Evolutionary conservation across 2,888 invertebrate genomes (phyloP).

Genomic region (Cyclophora punctaria): DNA sequence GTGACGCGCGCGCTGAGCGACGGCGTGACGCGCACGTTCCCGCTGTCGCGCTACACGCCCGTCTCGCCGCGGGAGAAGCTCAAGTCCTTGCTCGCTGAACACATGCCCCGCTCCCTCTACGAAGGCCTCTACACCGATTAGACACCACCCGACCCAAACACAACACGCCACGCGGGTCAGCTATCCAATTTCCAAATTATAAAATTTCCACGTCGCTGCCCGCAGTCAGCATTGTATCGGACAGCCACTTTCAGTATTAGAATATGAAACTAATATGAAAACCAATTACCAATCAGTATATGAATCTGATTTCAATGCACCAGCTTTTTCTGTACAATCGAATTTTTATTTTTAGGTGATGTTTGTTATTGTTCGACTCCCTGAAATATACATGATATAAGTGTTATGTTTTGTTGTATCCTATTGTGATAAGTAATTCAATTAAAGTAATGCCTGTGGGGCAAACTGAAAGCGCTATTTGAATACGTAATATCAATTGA

Average conservation of each 20-base stretch:
- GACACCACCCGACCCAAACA: slow-evolving; percentile 20
- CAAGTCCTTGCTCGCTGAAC: slow-evolving; percentile 86
- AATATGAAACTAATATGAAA: too few species aligned
- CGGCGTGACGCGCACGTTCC: slow-evolving; percentile 87
- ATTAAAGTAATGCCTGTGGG: background rate
- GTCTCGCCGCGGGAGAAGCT: slow-evolving; percentile 86
- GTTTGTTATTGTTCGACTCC: too few species aligned
- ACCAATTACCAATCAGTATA: too few species aligned
- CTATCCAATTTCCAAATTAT: too few species aligned
- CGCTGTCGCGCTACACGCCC: slow-evolving; percentile 87
- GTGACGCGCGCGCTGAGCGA: slow-evolving; percentile 85
- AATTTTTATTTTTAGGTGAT: too few species aligned
- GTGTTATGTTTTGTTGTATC: too few species aligned
- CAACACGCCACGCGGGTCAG: background rate
- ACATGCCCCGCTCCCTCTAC: slow-evolving; percentile 86
- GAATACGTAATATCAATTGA: slow-evolving; percentile 3
- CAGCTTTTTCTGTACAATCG: too few species aligned
- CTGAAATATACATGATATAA: too few species aligned
- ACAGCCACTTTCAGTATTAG: background rate
- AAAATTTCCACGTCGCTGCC: too few species aligned
- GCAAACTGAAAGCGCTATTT: background rate
- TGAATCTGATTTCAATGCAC: too few species aligned
- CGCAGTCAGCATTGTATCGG: too few species aligned
- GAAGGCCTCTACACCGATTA: slow-evolving; percentile 81
- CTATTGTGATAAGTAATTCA: too few species aligned